A percentile compares a stretch with the other conserved stretches of the same genome.
These are phyloP conservation scores for Gambusia yucatana DNA, from an alignment of 2,797 vertebrate species.

Conservation along the genomic window DNA sequence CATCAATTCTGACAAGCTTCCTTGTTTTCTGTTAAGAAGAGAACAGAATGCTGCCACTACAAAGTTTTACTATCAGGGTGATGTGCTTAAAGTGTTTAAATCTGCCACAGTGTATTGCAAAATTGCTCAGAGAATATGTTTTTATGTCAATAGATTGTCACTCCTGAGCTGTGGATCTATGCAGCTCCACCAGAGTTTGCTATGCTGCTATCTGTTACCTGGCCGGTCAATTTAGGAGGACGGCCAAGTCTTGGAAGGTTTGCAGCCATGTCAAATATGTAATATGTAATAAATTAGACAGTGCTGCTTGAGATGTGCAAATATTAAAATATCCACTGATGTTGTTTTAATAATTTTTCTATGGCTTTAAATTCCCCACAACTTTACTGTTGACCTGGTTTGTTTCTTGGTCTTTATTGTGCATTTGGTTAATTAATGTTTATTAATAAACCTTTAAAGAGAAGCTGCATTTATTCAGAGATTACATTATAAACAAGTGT, in stretches of 20 bases:
- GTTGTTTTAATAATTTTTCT: neutral
- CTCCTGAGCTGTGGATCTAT: neutral
- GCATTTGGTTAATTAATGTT: neutral
- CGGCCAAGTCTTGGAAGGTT: neutral
- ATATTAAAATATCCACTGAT: neutral
- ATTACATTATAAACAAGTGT: neutral
- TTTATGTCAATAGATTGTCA: neutral
- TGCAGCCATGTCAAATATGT: neutral
- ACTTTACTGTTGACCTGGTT: neutral
- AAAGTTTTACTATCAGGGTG: neutral
- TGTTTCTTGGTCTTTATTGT: no score
- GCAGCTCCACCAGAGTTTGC: neutral
- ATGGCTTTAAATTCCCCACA: neutral
- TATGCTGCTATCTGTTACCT: neutral
- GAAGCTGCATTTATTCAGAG: neutral
- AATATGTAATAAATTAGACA: neutral
- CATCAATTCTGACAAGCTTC: neutral
- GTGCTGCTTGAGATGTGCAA: neutral
- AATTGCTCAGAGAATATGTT: neutral
- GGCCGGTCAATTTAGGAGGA: neutral
- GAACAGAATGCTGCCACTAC: neutral
- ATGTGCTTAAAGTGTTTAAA: neutral
- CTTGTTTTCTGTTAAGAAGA: neutral
- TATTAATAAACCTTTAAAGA: neutral
- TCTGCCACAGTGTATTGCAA: neutral